Evolutionary conservation across 1,140 invertebrate species (phyloP).

Genomic region (Chelonus insularis): DNA sequence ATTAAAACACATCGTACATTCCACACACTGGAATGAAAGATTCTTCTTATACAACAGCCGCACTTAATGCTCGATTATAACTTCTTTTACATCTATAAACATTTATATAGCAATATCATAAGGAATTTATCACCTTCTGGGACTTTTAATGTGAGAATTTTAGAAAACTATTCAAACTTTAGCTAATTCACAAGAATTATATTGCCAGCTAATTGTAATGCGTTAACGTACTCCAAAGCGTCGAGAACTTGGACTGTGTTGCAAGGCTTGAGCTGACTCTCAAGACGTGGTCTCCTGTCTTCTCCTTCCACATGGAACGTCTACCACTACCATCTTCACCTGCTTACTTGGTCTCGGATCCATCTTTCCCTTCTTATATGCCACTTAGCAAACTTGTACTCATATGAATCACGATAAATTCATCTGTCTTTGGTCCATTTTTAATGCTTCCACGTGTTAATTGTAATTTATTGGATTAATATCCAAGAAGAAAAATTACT

Average conservation of each 20-base stretch:
- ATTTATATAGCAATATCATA: neutral
- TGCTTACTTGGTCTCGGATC: conserved; percentile 5
- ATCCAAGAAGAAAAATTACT: too few species aligned
- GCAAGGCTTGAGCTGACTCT: conserved; percentile 13
- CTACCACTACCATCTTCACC: conserved; percentile 23
- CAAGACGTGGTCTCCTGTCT: conserved; percentile 18
- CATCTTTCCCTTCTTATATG: neutral
- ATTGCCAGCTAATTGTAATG: too few species aligned
- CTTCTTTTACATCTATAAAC: neutral
- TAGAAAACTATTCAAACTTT: too few species aligned
- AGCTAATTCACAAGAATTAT: too few species aligned
- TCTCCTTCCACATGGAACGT: conserved; percentile 13
- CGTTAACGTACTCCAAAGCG: conserved; percentile 9
- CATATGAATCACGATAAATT: too few species aligned
- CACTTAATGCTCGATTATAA: neutral
- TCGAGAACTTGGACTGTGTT: neutral
- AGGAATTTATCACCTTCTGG: too few species aligned
- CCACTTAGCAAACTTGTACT: neutral
- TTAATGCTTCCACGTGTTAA: too few species aligned
- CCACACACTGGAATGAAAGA: conserved; percentile 17
- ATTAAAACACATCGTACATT: conserved; percentile 32
- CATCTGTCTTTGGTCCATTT: too few species aligned
- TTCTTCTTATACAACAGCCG: conserved; percentile 14
- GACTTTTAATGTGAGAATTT: too few species aligned
- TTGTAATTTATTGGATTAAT: too few species aligned